Percentiles rank a stretch among this genome's conserved stretches.
Conservation (phyloP, 2,888 invertebrate species). For the Aleiodes testaceus region DNA sequence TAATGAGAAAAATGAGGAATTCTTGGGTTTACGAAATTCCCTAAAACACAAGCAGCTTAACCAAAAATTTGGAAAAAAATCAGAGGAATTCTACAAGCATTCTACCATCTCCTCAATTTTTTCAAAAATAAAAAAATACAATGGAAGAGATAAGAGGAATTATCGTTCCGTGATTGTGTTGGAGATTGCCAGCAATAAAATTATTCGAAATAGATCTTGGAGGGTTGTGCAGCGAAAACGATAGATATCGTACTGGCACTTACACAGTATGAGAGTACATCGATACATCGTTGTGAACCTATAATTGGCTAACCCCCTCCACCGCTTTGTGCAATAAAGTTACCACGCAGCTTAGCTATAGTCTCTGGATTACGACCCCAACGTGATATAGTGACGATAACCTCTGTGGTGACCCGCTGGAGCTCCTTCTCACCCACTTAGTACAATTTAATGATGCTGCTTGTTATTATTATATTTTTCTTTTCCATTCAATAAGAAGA, state of each 20-base stretch:
- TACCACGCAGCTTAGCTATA: constrained; percentile 62
- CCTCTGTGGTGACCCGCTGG: constrained; percentile 50
- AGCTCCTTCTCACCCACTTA: constrained; percentile 64
- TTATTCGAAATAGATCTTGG: constrained; percentile 36
- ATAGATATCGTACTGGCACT: constrained; percentile 19
- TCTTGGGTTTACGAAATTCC: no score
- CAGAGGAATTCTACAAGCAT: neutral
- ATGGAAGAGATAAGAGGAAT: constrained; percentile 40
- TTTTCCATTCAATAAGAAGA: neutral
- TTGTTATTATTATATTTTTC: constrained; percentile 28
- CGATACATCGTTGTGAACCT: constrained; percentile 62
- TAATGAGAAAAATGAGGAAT: no score
- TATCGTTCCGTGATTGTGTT: constrained; percentile 18
- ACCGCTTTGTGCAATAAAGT: constrained; percentile 60
- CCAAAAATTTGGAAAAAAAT: neutral
- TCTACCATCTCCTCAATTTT: no score
- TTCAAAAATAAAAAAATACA: no score
- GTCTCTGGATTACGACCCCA: constrained; percentile 53
- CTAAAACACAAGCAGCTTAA: no score
- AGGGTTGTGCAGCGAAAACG: constrained; percentile 29
- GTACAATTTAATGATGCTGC: constrained; percentile 49
- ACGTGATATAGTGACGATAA: constrained; percentile 66
- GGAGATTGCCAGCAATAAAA: constrained; percentile 31
- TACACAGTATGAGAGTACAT: constrained; percentile 53
- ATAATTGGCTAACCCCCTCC: constrained; percentile 60